Evolutionary conservation across 2,888 invertebrate species (phyloP).

Genomic region (Tubulanus polymorphus): DNA sequence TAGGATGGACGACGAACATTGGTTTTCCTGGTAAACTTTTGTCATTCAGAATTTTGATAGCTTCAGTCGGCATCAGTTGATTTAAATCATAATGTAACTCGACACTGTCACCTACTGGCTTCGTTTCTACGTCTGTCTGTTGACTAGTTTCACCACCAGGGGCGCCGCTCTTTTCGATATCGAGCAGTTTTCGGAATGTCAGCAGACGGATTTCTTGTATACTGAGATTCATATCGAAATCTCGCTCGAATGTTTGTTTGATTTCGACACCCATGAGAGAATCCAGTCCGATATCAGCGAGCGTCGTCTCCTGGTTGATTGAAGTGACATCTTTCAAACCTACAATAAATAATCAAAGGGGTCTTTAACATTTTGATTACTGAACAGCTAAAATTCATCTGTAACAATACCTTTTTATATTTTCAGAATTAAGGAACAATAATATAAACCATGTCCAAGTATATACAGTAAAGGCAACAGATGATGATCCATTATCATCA

Average conservation of each 20-base stretch:
- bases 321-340: slow-evolving; percentile 82
- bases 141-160: neutral
- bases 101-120: neutral
- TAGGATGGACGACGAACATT: slow-evolving; percentile 49
- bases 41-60: slow-evolving; percentile 60
- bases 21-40: slow-evolving; percentile 22
- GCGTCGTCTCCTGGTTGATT: slow-evolving; percentile 69
- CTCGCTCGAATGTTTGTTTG: slow-evolving; percentile 89
- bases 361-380: no score
- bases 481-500: no score
- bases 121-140: neutral
- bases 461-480: no score
- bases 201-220: slow-evolving; percentile 81
- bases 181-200: slow-evolving; percentile 34
- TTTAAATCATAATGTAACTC: slow-evolving; percentile 24
- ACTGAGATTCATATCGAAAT: slow-evolving; percentile 83
- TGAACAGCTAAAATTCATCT: no score
- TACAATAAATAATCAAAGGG: slow-evolving; percentile 29
- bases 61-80: slow-evolving; percentile 69
- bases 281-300: slow-evolving; percentile 96
- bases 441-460: no score
- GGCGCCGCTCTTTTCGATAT: slow-evolving; percentile 4
- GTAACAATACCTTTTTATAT: no score
- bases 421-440: no score
- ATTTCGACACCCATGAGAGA: slow-evolving; percentile 99